A percentile compares a stretch with the other conserved stretches of the same genome.
Evolutionary conservation across 2,797 vertebrate species (phyloP).

Genomic region (Malurus leucopterus): DNA sequence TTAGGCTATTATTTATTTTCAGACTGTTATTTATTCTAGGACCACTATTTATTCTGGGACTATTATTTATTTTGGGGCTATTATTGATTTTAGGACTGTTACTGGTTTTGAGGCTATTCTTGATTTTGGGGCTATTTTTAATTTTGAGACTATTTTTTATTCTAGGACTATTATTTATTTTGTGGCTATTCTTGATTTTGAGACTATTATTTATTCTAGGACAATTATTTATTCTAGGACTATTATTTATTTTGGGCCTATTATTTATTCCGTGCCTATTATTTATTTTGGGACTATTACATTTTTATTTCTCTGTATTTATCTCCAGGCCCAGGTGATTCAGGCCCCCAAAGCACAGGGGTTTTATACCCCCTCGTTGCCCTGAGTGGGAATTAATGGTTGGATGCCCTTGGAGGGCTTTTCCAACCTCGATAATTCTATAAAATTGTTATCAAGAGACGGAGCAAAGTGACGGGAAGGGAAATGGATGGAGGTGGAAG

Average conservation of each 20-base stretch:
- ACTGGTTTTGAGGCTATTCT: not conserved
- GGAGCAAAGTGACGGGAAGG: not conserved
- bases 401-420: not conserved
- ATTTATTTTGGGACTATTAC: not conserved
- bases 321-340: not conserved
- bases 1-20: too few relatives aligned
- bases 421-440: not conserved
- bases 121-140: too few relatives aligned
- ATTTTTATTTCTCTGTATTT: not conserved
- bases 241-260: accelerated
- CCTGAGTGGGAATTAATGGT: accelerated
- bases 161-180: too few relatives aligned
- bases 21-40: too few relatives aligned
- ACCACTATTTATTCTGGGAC: too few relatives aligned
- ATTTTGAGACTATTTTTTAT: too few relatives aligned
- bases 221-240: accelerated
- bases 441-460: not conserved
- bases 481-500: not conserved
- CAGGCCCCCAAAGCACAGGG: not conserved
- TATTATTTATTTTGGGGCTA: not conserved
- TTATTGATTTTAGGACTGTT: not conserved
- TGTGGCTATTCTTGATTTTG: too few relatives aligned
- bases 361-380: not conserved
- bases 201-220: not conserved
- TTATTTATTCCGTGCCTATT: too few relatives aligned